These are phyloP conservation scores for Conistra vaccinii DNA, from an alignment of 2,888 invertebrate genomes.

Conservation along the genomic window DNA sequence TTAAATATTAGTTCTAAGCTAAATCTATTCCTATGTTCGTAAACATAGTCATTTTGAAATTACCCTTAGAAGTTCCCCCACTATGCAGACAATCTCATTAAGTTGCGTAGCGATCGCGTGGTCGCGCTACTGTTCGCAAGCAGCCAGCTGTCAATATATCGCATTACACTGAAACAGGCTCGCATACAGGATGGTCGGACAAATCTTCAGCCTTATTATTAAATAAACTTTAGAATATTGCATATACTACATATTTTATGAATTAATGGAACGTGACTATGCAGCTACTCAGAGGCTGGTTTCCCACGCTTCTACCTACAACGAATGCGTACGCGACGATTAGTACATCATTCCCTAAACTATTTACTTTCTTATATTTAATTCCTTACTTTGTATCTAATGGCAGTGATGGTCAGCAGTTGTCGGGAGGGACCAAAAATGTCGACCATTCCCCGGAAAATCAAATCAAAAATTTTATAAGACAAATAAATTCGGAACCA, in stretches of 20 bases:
- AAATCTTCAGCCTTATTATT: slow-evolving; percentile 59
- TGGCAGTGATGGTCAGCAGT: slow-evolving; percentile 88
- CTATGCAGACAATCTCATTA: slow-evolving; percentile 36
- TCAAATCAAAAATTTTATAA: slow-evolving; percentile 72
- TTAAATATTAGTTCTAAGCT: slow-evolving; percentile 53
- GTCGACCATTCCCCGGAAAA: slow-evolving; percentile 80
- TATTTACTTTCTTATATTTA: slow-evolving; percentile 74
- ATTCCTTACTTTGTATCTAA: slow-evolving; percentile 80
- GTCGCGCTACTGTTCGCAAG: slow-evolving; percentile 30
- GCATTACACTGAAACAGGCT: slow-evolving; percentile 87
- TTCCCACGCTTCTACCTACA: slow-evolving; percentile 33
- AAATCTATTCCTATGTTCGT: slow-evolving; percentile 48
- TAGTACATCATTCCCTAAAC: slow-evolving; percentile 71
- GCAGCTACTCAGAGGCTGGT: slow-evolving; percentile 47
- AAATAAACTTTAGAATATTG: slow-evolving; percentile 31
- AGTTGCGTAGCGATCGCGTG: slow-evolving; percentile 18
- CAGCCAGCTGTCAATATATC: slow-evolving; percentile 58
- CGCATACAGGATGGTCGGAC: slow-evolving; percentile 54
- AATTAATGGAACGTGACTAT: slow-evolving; percentile 27
- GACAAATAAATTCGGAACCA: slow-evolving; percentile 76
- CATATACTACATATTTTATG: slow-evolving; percentile 33
- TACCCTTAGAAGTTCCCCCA: slow-evolving; percentile 42
- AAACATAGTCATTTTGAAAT: slow-evolving; percentile 43
- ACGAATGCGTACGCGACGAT: slow-evolving; percentile 53
- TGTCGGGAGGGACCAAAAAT: slow-evolving; percentile 81